Conservation (phyloP, 2,797 vertebrate genomes). For the Phrynocephalus vlangalii region DNA sequence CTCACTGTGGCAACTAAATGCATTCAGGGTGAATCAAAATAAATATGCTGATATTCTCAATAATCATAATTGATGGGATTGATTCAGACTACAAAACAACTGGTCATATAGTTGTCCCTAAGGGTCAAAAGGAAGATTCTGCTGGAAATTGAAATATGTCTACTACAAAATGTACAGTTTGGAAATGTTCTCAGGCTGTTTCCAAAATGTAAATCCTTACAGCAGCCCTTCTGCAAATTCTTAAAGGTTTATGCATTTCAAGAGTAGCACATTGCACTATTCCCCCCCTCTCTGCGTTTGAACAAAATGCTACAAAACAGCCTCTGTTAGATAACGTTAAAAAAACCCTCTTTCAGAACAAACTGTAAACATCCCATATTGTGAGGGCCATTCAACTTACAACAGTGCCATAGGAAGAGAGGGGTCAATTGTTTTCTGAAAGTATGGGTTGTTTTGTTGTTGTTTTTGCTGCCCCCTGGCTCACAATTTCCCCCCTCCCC, state of each 20-base stretch:
- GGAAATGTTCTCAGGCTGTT: background rate
- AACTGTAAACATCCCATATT: too few relatives aligned
- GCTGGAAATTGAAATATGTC: background rate
- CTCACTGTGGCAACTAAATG: background rate
- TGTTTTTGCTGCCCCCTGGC: too few relatives aligned
- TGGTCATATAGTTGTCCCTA: conserved; percentile 44
- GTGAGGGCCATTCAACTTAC: too few relatives aligned
- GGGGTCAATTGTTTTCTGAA: background rate
- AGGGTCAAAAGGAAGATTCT: background rate
- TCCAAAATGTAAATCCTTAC: background rate
- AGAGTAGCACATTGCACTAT: background rate
- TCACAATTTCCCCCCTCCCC: too few relatives aligned
- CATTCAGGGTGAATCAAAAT: background rate
- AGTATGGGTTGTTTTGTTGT: background rate
- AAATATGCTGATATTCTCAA: background rate
- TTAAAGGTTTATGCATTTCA: background rate
- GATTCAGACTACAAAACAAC: conserved; percentile 37
- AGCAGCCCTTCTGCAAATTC: background rate
- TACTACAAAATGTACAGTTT: background rate
- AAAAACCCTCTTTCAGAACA: background rate
- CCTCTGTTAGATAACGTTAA: background rate
- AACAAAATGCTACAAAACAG: background rate
- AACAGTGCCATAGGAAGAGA: background rate
- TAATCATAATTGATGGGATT: background rate
- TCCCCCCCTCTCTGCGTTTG: background rate